Evolutionary conservation across 2,888 invertebrate genomes (phyloP).

Genomic region (Scaptodrosophila latifasciaeformis): DNA sequence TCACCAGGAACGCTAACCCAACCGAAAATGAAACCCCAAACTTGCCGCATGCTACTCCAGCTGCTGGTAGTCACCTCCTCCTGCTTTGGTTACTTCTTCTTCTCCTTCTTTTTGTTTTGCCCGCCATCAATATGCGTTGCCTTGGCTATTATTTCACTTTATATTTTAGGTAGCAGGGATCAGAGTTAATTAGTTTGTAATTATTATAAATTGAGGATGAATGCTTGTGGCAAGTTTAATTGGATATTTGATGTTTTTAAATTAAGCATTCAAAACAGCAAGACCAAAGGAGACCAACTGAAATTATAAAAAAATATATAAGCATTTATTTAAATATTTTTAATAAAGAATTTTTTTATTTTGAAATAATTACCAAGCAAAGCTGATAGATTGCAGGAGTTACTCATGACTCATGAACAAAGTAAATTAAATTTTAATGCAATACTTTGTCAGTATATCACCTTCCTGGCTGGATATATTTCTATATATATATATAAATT

Average conservation of each 20-base stretch:
- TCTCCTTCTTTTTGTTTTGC: too few relatives aligned
- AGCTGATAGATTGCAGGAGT: too few relatives aligned
- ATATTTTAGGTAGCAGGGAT: constrained; percentile 36
- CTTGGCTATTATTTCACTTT: constrained; percentile 31
- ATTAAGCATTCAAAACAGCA: too few relatives aligned
- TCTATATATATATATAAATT: too few relatives aligned
- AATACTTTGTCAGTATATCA: constrained; percentile 41
- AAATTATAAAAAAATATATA: neutral
- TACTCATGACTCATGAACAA: neutral
- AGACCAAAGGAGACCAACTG: too few relatives aligned
- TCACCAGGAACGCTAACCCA: neutral
- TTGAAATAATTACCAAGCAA: too few relatives aligned
- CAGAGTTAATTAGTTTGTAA: constrained; percentile 72
- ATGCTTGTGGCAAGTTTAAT: constrained; percentile 68
- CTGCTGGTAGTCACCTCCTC: too few relatives aligned
- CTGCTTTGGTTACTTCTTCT: too few relatives aligned
- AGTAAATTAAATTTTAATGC: constrained; percentile 65
- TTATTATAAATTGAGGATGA: constrained; percentile 70
- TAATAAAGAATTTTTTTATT: too few relatives aligned
- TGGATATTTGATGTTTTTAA: constrained; percentile 67
- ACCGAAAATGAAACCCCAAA: too few relatives aligned
- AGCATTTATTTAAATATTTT: neutral
- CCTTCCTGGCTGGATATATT: constrained; percentile 27
- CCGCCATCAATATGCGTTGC: constrained; percentile 31
- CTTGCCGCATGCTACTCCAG: neutral